A percentile compares a stretch with the other conserved stretches of the same genome.
Evolutionary conservation across 1,140 invertebrate genomes (phyloP).

Genomic region (Mamestra configurata): DNA sequence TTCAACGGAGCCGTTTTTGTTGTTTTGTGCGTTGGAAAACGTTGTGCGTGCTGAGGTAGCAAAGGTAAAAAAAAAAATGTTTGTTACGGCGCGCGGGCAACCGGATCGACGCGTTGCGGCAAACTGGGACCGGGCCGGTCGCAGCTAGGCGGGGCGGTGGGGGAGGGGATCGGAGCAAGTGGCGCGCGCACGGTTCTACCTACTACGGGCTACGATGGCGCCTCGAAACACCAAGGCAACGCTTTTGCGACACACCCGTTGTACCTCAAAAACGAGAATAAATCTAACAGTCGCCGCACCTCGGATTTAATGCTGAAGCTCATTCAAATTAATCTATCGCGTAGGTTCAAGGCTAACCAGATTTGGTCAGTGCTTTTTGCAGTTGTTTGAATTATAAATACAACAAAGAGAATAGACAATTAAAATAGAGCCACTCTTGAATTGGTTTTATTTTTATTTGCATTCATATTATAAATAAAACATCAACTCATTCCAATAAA

Average conservation of each 20-base stretch:
- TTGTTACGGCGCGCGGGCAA: slow-evolving; percentile 74
- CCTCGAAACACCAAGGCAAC: slow-evolving; percentile 83
- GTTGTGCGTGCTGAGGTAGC: slow-evolving; percentile 74
- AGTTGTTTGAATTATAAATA: slow-evolving; percentile 45
- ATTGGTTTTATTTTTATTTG: slow-evolving; percentile 7
- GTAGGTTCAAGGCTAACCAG: slow-evolving; percentile 81
- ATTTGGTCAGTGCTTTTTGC: slow-evolving; percentile 67
- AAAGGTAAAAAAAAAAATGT: slow-evolving; percentile 62
- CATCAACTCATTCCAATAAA: not conserved
- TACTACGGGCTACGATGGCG: slow-evolving; percentile 84
- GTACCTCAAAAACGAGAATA: slow-evolving; percentile 71
- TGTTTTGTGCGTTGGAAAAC: slow-evolving; percentile 63
- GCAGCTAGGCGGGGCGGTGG: slow-evolving; percentile 67
- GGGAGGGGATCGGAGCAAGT: slow-evolving; percentile 75
- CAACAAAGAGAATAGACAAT: slow-evolving; percentile 47
- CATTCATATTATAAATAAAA: not conserved
- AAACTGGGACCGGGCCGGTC: slow-evolving; percentile 78
- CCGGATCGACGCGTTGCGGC: slow-evolving; percentile 83
- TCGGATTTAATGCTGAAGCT: slow-evolving; percentile 65
- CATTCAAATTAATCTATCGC: slow-evolving; percentile 70
- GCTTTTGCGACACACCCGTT: slow-evolving; percentile 83
- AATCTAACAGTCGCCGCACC: slow-evolving; percentile 72
- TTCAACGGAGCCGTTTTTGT: slow-evolving; percentile 78
- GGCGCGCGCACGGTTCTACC: slow-evolving; percentile 84
- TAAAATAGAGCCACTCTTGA: not conserved